These are phyloP conservation scores for Drosophila cardini DNA, from an alignment of 1,140 invertebrate species.

Conservation along the genomic window DNA sequence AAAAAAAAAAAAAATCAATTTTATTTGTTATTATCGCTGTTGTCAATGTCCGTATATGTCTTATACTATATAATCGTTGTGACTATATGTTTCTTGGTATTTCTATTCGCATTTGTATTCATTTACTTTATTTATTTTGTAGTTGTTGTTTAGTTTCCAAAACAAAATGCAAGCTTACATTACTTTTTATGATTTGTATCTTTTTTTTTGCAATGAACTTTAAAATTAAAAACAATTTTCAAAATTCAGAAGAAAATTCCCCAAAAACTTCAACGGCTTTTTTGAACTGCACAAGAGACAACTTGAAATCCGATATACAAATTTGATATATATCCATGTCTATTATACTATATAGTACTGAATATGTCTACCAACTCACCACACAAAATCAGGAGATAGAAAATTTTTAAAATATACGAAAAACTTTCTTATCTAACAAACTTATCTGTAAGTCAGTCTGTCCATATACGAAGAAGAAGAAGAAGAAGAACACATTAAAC, in stretches of 20 bases:
- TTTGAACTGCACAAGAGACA: constrained; percentile 49
- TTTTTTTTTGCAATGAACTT: constrained; percentile 4
- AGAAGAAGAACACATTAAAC: constrained; percentile 8
- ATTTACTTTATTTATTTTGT: constrained; percentile 11
- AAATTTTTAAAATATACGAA: constrained; percentile 13
- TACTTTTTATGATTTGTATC: constrained; percentile 5
- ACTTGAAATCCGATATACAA: constrained; percentile 3
- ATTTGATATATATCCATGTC: not conserved
- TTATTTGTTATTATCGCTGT: constrained; percentile 52
- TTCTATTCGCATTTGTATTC: not conserved
- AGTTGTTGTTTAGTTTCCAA: constrained; percentile 17
- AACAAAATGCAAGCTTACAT: constrained; percentile 20
- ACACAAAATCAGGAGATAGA: constrained; percentile 74
- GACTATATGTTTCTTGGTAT: constrained; percentile 35
- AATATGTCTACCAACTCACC: constrained; percentile 62
- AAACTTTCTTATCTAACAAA: constrained; percentile 1
- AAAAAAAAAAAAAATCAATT: too few relatives aligned
- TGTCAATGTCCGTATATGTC: constrained; percentile 46
- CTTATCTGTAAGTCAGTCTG: constrained; percentile 42
- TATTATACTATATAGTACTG: constrained; percentile 3
- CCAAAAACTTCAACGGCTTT: constrained; percentile 32
- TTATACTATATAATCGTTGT: constrained; percentile 23
- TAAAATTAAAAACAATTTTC: not conserved
- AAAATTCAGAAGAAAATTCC: not conserved
- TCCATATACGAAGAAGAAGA: constrained; percentile 6